Conservation (phyloP, 2,888 invertebrate species). For the Eumerus sabulonum region DNA sequence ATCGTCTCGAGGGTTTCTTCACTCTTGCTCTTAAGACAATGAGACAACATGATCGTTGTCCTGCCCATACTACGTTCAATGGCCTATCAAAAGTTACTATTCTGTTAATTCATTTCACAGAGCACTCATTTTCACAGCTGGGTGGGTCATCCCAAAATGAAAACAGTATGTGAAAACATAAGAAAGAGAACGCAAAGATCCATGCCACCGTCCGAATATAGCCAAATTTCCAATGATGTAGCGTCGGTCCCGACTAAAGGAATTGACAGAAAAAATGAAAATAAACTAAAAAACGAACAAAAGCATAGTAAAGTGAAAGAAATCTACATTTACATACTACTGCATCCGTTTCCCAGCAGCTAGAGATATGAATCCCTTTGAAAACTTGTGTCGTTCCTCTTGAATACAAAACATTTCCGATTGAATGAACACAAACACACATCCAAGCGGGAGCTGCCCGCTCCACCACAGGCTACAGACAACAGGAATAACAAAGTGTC, state of each 20-base stretch:
- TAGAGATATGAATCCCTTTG: constrained; percentile 19
- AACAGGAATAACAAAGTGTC: constrained; percentile 28
- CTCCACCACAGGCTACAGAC: not conserved
- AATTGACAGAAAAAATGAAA: no score
- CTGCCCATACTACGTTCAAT: no score
- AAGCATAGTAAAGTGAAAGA: not conserved
- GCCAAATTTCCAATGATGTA: not conserved
- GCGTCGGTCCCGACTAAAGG: not conserved
- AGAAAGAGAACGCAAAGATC: not conserved
- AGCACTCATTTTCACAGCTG: no score
- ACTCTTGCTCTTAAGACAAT: no score
- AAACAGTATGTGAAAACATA: no score
- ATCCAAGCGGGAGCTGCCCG: constrained; percentile 30
- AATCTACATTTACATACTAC: constrained; percentile 25
- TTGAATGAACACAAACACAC: constrained; percentile 65
- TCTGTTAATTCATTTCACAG: no score
- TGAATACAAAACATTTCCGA: constrained; percentile 66
- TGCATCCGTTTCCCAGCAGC: constrained; percentile 15
- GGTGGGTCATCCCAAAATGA: no score
- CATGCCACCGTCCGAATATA: not conserved
- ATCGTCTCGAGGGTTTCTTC: no score
- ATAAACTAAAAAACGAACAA: not conserved
- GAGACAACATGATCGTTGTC: no score
- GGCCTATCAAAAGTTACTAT: no score
- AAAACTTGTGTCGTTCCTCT: constrained; percentile 62